Evolutionary conservation across 2,888 invertebrate species (phyloP), one percentile per base, ranked within the genome.

Genomic region (Drosophila villosipedis): DNA sequence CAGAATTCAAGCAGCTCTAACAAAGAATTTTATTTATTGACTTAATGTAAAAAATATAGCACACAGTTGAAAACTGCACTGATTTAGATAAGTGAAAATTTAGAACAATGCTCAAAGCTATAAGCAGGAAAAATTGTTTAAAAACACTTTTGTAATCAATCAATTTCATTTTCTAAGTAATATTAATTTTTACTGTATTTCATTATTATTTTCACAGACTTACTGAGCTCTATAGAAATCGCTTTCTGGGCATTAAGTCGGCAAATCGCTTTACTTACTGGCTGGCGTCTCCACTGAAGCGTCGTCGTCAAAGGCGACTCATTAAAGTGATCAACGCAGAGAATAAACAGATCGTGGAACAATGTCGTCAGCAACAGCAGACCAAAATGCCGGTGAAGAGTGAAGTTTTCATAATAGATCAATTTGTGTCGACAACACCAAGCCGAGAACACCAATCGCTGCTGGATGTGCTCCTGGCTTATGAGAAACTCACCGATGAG

Each of bases 181-280:
- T 33, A 31, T 28, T 7, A 1, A 16, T 19, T 3, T 39, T 1
- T 9, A 47, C 9, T 25, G 16, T 1, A 19, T 30, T 39, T 12
- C 9, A 25, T 30, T 52, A 1, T 39, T 41, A n/a, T 16, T 5
- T 49, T 35, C 28, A 0, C 35, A 84, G 84, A 4, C 60, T 84
- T 1, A 71, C 74, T 0, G 67, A 80, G n/a, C 58, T 87, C 1
- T 86, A 86, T 50, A 75, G 87, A 6, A 43, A 78, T 22, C 85
- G 87, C 16, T 85, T 83, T 35, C 49, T 86, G 14, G 77, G 78
- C 57, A 49, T 78, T 0, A 71, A 71, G 19, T 83, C 85, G 0
- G 76, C 83, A 3, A 82, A 83, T 54, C 73, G 80, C 0, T 50
- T 87, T 1, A 80, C 57, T 12, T 86, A 62, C 28, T 76, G 69